phyloP scores from a whole-genome alignment of 2,113 vertebrate genomes.

The Tragelaphus scriptus region DNA sequence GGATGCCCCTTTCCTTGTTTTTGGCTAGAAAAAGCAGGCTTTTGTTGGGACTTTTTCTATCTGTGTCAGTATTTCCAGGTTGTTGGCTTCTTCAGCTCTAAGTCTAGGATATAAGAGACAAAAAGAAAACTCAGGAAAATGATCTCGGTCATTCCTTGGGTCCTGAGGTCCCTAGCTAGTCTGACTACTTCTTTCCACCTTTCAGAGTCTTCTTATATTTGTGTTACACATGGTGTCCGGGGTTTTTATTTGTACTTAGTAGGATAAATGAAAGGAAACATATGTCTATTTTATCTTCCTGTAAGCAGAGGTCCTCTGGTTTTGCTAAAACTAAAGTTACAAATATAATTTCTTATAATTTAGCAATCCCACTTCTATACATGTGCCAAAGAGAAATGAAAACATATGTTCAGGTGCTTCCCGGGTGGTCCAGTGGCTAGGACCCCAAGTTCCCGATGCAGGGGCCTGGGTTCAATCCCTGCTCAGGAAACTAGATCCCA shows the following conservation, averaged over 20 bases:
- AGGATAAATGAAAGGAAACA: neutral
- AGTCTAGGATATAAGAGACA: neutral
- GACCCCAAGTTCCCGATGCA: neutral
- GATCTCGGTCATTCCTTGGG: neutral
- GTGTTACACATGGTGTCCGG: neutral
- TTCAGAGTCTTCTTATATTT: neutral
- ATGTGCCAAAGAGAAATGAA: neutral
- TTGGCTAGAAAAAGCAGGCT: neutral
- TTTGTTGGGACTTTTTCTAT: neutral
- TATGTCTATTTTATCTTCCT: neutral
- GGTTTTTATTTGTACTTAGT: neutral
- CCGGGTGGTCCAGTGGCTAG: neutral
- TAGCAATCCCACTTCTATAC: neutral
- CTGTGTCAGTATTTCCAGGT: neutral
- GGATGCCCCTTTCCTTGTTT: neutral
- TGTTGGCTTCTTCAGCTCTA: neutral
- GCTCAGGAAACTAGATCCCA: neutral
- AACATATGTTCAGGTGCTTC: neutral
- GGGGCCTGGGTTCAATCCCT: neutral
- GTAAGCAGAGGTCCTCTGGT: neutral
- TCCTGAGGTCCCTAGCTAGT: neutral
- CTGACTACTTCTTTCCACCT: neutral
- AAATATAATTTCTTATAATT: neutral
- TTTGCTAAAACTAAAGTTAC: neutral
- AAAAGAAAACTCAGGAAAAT: neutral